These are phyloP conservation scores for Sebastes glaucus DNA, from an alignment of 2,797 vertebrate genomes.

Conservation along the genomic window DNA sequence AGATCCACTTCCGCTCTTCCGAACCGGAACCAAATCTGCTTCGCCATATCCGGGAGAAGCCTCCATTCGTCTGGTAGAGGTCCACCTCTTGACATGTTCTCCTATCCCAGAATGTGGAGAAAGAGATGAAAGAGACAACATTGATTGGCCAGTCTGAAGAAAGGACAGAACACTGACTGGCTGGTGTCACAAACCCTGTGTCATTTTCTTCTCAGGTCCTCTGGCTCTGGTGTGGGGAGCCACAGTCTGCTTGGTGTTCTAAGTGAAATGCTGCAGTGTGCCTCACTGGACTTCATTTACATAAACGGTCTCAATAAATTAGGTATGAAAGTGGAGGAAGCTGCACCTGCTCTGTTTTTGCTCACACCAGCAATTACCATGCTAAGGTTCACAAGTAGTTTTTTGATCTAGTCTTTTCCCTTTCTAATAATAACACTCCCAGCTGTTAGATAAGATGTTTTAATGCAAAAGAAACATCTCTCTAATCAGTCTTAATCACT, in stretches of 20 bases:
- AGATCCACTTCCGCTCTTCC: no score
- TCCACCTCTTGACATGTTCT: no score
- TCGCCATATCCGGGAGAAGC: accelerated
- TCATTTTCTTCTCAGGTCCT: neutral
- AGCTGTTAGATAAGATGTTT: neutral
- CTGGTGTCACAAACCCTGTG: neutral
- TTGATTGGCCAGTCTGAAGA: neutral
- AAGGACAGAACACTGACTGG: neutral
- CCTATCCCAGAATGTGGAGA: no score
- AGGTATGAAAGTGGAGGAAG: neutral
- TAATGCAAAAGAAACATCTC: neutral
- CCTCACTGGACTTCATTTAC: neutral
- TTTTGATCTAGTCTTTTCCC: neutral
- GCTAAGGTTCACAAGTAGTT: neutral
- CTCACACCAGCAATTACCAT: constrained; percentile 13
- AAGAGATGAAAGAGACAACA: neutral
- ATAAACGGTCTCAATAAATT: constrained; percentile 24
- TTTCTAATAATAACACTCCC: neutral
- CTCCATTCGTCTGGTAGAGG: no score
- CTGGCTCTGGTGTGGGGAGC: neutral
- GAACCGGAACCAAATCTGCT: no score
- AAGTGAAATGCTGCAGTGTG: neutral
- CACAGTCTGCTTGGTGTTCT: neutral
- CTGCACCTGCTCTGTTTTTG: constrained; percentile 25
- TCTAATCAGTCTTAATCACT: constrained; percentile 3